phyloP scores from a whole-genome alignment of 2,113 vertebrate genomes.

The Paraplagusia blochii region DNA sequence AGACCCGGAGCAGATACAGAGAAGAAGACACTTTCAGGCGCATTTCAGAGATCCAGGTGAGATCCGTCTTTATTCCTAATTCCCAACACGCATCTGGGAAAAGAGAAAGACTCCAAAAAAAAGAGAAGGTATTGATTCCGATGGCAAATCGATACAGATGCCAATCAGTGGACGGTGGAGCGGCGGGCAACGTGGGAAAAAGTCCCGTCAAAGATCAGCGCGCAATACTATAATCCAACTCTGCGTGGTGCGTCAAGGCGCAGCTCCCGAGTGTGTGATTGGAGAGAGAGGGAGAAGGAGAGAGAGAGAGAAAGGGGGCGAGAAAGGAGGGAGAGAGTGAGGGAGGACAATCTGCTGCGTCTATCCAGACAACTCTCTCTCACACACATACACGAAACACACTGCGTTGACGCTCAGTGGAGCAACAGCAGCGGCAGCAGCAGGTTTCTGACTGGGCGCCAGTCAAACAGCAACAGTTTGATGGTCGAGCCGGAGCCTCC shows the following conservation, averaged over 20 bases:
- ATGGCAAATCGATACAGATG: slow-evolving; percentile 33
- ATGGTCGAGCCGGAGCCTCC: slow-evolving; percentile 38
- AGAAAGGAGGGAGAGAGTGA: slow-evolving; percentile 16
- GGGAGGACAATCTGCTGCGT: slow-evolving; percentile 46
- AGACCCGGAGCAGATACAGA: slow-evolving; percentile 31
- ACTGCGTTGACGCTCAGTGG: slow-evolving; percentile 35
- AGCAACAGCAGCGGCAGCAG: slow-evolving; percentile 36
- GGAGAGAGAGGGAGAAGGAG: slow-evolving; percentile 1
- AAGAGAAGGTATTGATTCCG: slow-evolving; percentile 50
- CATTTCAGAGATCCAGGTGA: slow-evolving; percentile 60
- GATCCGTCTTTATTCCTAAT: slow-evolving; percentile 60
- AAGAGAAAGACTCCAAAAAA: slow-evolving; percentile 46
- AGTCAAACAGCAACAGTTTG: slow-evolving; percentile 62
- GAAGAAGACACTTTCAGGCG: slow-evolving; percentile 33
- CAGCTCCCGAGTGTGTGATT: slow-evolving; percentile 45
- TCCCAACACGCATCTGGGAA: slow-evolving; percentile 65
- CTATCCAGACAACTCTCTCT: slow-evolving; percentile 35
- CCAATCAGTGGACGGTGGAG: slow-evolving; percentile 9
- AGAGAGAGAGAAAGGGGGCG: slow-evolving; percentile 21
- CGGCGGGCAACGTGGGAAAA: slow-evolving; percentile 26
- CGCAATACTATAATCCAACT: slow-evolving; percentile 66
- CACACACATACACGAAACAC: slow-evolving; percentile 2
- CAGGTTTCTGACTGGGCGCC: slow-evolving; percentile 53
- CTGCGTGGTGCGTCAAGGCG: slow-evolving; percentile 68
- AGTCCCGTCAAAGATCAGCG: slow-evolving; percentile 53